Evolutionary conservation across 2,113 vertebrate species (phyloP), one percentile per base, ranked within the genome.

Genomic region (Lota lota): DNA sequence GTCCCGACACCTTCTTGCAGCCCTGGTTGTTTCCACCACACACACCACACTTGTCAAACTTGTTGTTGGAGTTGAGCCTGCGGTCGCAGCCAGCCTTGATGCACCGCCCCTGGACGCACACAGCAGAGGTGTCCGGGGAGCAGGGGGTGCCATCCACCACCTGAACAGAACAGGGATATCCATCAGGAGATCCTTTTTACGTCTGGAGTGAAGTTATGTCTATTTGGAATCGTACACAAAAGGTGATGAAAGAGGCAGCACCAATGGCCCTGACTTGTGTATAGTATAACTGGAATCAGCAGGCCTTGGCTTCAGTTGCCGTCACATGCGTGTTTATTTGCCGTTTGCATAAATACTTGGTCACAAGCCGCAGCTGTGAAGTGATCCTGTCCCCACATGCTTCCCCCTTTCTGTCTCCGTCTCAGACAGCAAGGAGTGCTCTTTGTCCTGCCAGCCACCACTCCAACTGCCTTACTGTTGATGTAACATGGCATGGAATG

Each of bases 51-150:
- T 98, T 99, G 88, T 99, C 95, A 0, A 94, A 98, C 85, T 96
- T 99, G 90, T 92, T 97, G 81, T 93, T 96, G 71, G 97, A 98
- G 77, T 95, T 95, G 75, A 99, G 70, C 76, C 93, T 96, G 68
- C 95, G 91, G 0, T 99, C 97, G 0, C 97, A 99, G 56, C 97
- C 97, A 0, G 96, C 97, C 79, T 97, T 98, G 85, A 97, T 94
- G 86, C 97, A 99, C 53, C 94, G 96, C 20, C 97, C 97, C 87
- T 98, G 96, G 67, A 99, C 96, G 0, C 97, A 99, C 63, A 99
- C 79, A 0, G 94, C 94, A 1, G 96, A 94, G 72, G 95, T 96
- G 81, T 98, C 97, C 0, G 96, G 97, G 19, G 95, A 93, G 22
- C 97, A 99, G 2, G 90, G 93, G 0, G 97, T 98, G 19, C 97